A percentile compares a stretch with the other conserved stretches of the same genome.
Conservation (phyloP, 2,797 vertebrate genomes). For the Triplophysa bombifrons region DNA sequence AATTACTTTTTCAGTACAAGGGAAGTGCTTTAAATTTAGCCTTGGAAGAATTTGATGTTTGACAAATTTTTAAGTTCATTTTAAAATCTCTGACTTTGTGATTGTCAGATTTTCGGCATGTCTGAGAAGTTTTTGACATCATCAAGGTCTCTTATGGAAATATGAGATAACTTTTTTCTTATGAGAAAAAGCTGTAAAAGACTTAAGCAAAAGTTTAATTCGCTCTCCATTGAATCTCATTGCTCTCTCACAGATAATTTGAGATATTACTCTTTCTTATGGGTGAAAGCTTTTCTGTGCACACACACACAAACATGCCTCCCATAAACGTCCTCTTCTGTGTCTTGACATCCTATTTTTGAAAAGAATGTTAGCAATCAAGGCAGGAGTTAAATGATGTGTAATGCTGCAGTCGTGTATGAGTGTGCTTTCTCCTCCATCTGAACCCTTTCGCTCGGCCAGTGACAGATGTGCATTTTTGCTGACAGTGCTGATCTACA, state of each 20-base stretch:
- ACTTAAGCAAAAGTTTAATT: conserved; percentile 9
- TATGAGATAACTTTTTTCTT: conserved; percentile 7
- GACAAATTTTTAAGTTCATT: too few relatives aligned
- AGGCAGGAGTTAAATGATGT: conserved; percentile 65
- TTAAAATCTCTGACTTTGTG: too few relatives aligned
- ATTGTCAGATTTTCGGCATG: background rate
- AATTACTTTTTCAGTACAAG: too few relatives aligned
- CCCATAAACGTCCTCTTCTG: conserved; percentile 39
- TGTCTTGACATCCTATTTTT: conserved; percentile 41
- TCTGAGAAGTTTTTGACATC: conserved; percentile 1
- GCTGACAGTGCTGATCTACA: conserved; percentile 76
- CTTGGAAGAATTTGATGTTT: too few relatives aligned
- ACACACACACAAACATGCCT: background rate
- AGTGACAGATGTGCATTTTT: conserved; percentile 76
- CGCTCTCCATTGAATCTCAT: conserved; percentile 11
- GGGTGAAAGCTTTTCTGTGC: conserved; percentile 23
- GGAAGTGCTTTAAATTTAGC: too few relatives aligned
- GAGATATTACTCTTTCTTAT: conserved; percentile 30
- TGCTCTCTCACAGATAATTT: conserved; percentile 10
- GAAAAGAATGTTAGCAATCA: conserved; percentile 45
- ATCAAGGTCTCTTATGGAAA: background rate
- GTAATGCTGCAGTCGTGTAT: conserved; percentile 56
- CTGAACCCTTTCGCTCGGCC: conserved; percentile 55
- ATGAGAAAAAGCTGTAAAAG: background rate
- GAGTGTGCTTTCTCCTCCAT: conserved; percentile 43